Base-by-base conservation (phyloP, 1,140 invertebrate species). In the Drosophila parvula region DNA sequence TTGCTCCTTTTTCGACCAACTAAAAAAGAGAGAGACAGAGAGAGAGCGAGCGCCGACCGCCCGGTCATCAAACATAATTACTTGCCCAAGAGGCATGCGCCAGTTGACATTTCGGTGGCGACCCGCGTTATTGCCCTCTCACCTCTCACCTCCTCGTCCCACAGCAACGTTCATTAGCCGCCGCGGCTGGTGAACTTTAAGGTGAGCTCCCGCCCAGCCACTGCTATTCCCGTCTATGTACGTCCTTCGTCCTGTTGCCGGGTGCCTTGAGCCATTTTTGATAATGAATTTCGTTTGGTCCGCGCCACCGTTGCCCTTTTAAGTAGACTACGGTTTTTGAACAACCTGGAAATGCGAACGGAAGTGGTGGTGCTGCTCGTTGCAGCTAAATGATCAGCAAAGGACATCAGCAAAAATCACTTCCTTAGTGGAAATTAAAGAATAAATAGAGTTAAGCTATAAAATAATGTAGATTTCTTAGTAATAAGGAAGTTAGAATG, bases 41-140 rank as follows among this genome's bases (percentile, higher is more conserved):
- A 28, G 22, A 32, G 30, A 48, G 30, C 12, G 6, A 59, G 48
- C 40, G 34, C 16, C 69, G 41, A 67, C 61, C 50, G 45, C 34
- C 58, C 60, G 82, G 80, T 78, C 81, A 81, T 84, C 81, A 85
- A 85, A 85, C 81, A 84, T 84, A 84, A 84, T 85, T 84, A 84
- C 81, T 85, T 84, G 78, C 62, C 81, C 81, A 77, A 78, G 62
- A 84, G 81, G 81, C 78, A 84, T 84, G 71, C 81, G 81, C 76
- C 77, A 80, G 79, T 78, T 85, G 81, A 84, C 74, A 81, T 84
- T 81, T 77, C 30, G 50, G 51, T 77, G 73, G 62, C 71, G 48
- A 61, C 51, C 71, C 65, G 55, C 41, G 59, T 61, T 64, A 45
- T 58, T 22, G 30, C 10, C 50, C 9, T 11, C n/a, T 9, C 34